Conservation (phyloP, 64 coral and sea anemone species). For the Anthopleura sola region DNA sequence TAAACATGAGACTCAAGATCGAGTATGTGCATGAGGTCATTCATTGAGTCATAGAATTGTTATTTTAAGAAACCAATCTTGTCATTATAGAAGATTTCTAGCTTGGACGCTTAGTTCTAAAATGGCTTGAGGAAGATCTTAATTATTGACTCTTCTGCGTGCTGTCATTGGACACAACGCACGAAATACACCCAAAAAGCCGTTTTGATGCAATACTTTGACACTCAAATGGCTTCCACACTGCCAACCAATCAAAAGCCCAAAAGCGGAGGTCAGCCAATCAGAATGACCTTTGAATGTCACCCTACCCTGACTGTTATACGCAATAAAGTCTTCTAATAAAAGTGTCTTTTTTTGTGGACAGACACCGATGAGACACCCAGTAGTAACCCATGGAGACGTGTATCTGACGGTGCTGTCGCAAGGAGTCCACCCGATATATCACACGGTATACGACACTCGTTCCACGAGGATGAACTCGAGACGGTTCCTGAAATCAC, state of each 20-base stretch:
- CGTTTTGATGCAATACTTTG: no score
- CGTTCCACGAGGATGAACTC: constrained; percentile 63
- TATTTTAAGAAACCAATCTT: neutral
- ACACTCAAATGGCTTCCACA: no score
- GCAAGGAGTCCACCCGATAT: constrained; percentile 26
- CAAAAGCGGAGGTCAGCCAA: neutral
- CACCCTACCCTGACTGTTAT: no score
- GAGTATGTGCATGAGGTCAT: neutral
- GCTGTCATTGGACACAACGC: no score
- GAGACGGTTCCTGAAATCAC: constrained; percentile 64
- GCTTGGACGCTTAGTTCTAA: no score
- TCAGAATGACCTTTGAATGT: neutral
- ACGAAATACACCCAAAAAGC: no score
- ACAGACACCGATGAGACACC: neutral
- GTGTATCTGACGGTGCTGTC: constrained; percentile 48
- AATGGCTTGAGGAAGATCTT: no score
- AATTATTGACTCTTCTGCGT: no score
- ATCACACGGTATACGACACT: constrained; percentile 35
- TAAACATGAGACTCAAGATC: neutral
- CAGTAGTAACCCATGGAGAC: constrained; percentile 20
- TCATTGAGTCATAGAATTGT: neutral
- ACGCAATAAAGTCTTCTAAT: neutral
- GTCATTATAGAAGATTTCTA: no score
- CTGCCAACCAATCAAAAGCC: no score
- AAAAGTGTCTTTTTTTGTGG: neutral